Conservation (phyloP, 2,113 vertebrate species). For the Ammodytes dubius region DNA sequence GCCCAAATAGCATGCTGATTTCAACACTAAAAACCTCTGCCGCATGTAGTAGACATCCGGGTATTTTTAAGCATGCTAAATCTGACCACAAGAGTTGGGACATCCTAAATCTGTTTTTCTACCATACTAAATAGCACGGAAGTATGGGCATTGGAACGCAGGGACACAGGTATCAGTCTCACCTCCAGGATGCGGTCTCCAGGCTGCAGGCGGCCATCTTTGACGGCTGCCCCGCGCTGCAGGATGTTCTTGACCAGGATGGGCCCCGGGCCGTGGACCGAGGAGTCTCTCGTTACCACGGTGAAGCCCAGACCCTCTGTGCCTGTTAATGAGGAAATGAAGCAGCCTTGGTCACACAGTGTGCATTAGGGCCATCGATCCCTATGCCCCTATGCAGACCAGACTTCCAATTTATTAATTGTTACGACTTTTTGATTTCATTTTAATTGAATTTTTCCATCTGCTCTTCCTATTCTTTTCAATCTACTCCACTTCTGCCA, state of each 20-base stretch:
- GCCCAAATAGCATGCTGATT: no score
- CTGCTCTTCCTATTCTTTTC: not conserved
- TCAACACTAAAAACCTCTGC: no score
- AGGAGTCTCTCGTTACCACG: constrained; percentile 94
- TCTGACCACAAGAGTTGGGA: no score
- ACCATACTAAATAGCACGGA: no score
- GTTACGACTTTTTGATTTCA: constrained; percentile 49
- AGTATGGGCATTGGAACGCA: no score
- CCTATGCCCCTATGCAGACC: not conserved
- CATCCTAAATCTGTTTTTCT: no score
- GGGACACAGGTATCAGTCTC: constrained; percentile 6
- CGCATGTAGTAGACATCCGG: no score
- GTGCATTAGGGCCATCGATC: not conserved
- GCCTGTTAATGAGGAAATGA: constrained; percentile 76
- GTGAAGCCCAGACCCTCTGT: constrained; percentile 96
- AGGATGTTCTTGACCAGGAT: constrained; percentile 98
- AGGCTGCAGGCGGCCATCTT: constrained; percentile 93
- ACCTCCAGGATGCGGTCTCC: constrained; percentile 97
- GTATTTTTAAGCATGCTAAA: no score
- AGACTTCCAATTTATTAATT: constrained; percentile 44
- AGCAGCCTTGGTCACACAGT: constrained; percentile 21
- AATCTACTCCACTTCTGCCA: not conserved
- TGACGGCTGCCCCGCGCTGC: constrained; percentile 91
- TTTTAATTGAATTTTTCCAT: constrained; percentile 55
- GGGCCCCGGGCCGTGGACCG: constrained; percentile 90